phyloP scores from a whole-genome alignment of 2,797 vertebrate species.

The Labeo calbasu region DNA sequence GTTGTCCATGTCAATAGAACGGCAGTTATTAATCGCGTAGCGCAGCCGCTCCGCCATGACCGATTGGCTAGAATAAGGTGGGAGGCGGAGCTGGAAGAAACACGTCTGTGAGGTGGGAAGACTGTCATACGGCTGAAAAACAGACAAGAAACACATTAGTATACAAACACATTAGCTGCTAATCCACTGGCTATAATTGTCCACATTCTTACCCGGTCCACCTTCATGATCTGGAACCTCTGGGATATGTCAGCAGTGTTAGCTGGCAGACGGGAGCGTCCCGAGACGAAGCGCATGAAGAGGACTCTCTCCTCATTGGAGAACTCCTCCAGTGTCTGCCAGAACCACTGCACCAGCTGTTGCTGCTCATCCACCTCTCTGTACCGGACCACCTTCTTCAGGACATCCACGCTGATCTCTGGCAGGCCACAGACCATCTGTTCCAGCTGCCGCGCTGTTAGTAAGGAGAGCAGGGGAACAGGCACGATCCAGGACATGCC shows the following conservation, averaged over 20 bases:
- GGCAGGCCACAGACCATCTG: slow-evolving; percentile 85
- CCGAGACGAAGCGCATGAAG: slow-evolving; percentile 84
- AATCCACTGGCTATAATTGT: neutral
- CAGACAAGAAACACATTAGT: neutral
- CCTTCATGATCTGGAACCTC: slow-evolving; percentile 86
- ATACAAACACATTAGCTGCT: neutral
- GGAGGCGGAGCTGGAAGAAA: slow-evolving; percentile 85
- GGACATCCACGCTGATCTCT: slow-evolving; percentile 82
- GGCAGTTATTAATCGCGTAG: slow-evolving; percentile 86
- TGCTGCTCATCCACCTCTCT: slow-evolving; percentile 83
- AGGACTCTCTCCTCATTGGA: slow-evolving; percentile 85
- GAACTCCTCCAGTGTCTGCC: slow-evolving; percentile 85
- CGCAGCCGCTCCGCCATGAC: slow-evolving; percentile 81
- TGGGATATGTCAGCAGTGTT: slow-evolving; percentile 83
- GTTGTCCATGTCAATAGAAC: slow-evolving; percentile 87
- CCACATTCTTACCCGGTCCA: slow-evolving; percentile 79
- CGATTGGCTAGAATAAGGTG: slow-evolving; percentile 82
- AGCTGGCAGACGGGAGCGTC: slow-evolving; percentile 81
- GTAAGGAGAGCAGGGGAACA: slow-evolving; percentile 81
- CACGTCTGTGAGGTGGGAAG: slow-evolving; percentile 86
- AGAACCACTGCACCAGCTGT: slow-evolving; percentile 83
- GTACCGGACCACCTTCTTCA: slow-evolving; percentile 85
- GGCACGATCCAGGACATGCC: slow-evolving; percentile 86
- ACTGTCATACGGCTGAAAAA: slow-evolving; percentile 78
- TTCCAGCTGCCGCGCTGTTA: slow-evolving; percentile 83